These are phyloP conservation scores for Chrosomus eos DNA, from an alignment of 2,797 vertebrate species.

Conservation along the genomic window DNA sequence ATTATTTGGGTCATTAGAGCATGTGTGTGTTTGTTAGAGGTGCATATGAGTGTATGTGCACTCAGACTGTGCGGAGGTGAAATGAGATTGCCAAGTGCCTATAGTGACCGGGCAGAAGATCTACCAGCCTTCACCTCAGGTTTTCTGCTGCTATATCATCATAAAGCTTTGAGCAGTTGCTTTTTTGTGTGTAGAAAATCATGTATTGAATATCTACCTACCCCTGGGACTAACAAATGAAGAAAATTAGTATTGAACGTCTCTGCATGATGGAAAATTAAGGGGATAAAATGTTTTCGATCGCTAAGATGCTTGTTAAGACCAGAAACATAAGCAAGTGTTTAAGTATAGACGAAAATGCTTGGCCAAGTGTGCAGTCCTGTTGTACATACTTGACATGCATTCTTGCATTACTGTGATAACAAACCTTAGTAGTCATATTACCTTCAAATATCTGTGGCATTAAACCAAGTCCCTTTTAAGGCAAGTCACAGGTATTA, in stretches of 20 bases:
- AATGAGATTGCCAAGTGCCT: not conserved
- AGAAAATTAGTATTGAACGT: constrained; percentile 16
- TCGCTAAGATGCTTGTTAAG: not conserved
- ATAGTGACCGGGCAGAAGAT: constrained; percentile 14
- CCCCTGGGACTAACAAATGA: constrained; percentile 32
- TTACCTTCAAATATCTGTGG: not conserved
- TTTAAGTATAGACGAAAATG: not conserved
- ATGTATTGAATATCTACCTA: constrained; percentile 30
- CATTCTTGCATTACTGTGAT: not conserved
- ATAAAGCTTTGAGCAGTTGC: not conserved
- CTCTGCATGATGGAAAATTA: constrained; percentile 27
- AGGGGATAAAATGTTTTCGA: constrained; percentile 17
- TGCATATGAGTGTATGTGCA: constrained; percentile 5
- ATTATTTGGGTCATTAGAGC: not conserved
- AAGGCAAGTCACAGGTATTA: not conserved
- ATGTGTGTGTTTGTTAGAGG: constrained; percentile 4
- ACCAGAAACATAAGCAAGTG: not conserved
- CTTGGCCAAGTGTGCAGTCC: not conserved
- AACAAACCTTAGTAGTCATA: not conserved
- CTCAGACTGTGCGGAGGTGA: constrained; percentile 38
- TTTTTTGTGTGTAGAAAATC: constrained; percentile 4
- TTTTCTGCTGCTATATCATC: not conserved
- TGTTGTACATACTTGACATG: not conserved
- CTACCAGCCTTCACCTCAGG: constrained; percentile 3
- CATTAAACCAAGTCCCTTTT: not conserved